Evolutionary conservation across 2,797 vertebrate species (phyloP).

Genomic region (Poeciliopsis turneri): DNA sequence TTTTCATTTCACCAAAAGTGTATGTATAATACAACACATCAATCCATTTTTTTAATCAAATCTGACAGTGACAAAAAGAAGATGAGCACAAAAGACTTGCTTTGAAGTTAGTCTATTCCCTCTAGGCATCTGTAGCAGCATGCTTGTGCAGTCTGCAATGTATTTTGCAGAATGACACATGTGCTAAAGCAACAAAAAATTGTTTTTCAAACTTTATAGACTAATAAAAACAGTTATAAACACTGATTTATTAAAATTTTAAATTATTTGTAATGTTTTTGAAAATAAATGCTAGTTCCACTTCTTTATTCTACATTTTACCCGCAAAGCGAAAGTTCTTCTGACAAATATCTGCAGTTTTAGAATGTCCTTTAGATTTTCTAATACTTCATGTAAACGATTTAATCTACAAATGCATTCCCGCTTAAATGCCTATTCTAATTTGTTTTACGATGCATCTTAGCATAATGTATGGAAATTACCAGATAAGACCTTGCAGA

Average conservation of each 20-base stretch:
- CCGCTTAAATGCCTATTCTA: background rate
- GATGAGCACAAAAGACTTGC: background rate
- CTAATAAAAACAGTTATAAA: background rate
- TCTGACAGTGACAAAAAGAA: background rate
- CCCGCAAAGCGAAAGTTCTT: background rate
- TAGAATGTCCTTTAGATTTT: background rate
- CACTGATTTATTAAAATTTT: background rate
- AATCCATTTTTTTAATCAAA: background rate
- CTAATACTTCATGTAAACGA: background rate
- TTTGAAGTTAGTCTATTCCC: background rate
- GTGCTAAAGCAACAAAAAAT: background rate
- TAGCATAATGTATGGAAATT: background rate
- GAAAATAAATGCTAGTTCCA: background rate
- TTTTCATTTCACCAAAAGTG: background rate
- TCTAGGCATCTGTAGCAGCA: background rate
- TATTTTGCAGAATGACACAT: background rate
- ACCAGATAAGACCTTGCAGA: constrained; percentile 15
- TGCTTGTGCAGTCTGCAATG: background rate
- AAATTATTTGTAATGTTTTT: background rate
- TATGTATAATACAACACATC: background rate
- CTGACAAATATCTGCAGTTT: background rate
- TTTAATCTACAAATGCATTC: background rate
- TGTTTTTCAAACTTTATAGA: background rate
- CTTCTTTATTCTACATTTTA: background rate
- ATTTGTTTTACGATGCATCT: background rate